Evolutionary conservation across 2,888 invertebrate genomes (phyloP), one percentile per base, ranked within the genome.

Genomic region (Xestia rhomboidea): DNA sequence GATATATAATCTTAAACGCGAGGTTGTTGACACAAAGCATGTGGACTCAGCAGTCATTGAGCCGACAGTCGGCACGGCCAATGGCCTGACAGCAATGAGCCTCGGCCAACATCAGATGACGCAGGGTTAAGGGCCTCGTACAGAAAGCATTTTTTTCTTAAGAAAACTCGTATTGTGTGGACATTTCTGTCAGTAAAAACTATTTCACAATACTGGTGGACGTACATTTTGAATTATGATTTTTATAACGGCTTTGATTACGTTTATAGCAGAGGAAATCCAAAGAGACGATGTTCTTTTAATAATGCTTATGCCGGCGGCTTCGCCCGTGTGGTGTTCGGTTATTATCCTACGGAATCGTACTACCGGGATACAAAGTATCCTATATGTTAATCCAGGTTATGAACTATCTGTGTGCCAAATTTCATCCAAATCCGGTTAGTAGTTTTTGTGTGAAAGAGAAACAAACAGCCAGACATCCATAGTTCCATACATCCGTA

Each of bases 101-200:
- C 64, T 76, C 77, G 64, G 54, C 63, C 63, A 64, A 76, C 77
- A 66, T 38, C 77, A 77, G 5, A 46, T 64, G 76, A 44, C 38
- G 13, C 24, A 54, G 24, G 34, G 44, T 77, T 51, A 76, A 77
- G 77, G 51, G 66, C 77, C 76, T 75, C 8, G 0, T n/a, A 24
- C 24, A 38, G 15, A 38, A 38, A 30, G 18, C 13, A 41, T 27
- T 13, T 27, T 13, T 73, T 67, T 30, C 18, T 44, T 44, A 30
- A 63, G 30, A 62, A 6, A 30, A 3, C 30, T 57, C 57, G 3
- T 13, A 27, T 11, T 3, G 44, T 21, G n/a, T 27, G 1, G 11
- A 64, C 18, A 49, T 68, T 68, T 24, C 24, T n/a, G 49, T n/a
- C 24, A 41, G 10, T n/a, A 2, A n/a, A n/a, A n/a, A 27, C 68